Conservation (phyloP, 2,113 vertebrate genomes). For the Cervus canadensis region DNA sequence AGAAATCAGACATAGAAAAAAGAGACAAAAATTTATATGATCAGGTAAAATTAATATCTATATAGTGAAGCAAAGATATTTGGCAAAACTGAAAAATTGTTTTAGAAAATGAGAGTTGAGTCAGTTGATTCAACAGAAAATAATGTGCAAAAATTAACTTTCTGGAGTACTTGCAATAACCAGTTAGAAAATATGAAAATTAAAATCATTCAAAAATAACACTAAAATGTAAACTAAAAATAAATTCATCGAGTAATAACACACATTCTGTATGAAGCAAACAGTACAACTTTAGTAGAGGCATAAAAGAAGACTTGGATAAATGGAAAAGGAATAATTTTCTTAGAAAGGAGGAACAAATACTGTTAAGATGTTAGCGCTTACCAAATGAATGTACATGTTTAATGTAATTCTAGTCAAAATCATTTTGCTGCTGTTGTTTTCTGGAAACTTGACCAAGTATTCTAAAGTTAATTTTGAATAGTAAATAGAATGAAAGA, state of each 20-base stretch:
- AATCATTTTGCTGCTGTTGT: conserved; percentile 22
- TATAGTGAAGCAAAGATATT: not conserved
- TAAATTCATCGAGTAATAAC: conserved; percentile 3
- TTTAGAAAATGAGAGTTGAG: not conserved
- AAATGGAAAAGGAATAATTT: not conserved
- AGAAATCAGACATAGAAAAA: not conserved
- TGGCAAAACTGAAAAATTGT: not conserved
- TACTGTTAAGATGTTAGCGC: not conserved
- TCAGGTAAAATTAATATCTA: not conserved
- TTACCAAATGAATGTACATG: not conserved
- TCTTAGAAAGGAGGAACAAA: not conserved
- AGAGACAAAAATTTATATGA: not conserved
- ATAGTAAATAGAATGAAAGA: conserved; percentile 1
- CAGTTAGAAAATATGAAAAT: not conserved
- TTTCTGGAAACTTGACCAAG: conserved; percentile 40
- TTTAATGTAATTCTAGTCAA: conserved; percentile 14
- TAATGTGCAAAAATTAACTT: not conserved
- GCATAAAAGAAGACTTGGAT: not conserved
- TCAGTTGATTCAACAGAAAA: not conserved
- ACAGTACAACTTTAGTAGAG: not conserved
- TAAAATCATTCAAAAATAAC: not conserved
- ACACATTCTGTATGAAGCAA: not conserved
- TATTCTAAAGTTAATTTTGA: conserved; percentile 37
- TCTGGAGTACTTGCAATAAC: not conserved
- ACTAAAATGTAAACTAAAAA: not conserved